phyloP scores from a whole-genome alignment of 2,888 invertebrate species.

The Andrena praecox region DNA sequence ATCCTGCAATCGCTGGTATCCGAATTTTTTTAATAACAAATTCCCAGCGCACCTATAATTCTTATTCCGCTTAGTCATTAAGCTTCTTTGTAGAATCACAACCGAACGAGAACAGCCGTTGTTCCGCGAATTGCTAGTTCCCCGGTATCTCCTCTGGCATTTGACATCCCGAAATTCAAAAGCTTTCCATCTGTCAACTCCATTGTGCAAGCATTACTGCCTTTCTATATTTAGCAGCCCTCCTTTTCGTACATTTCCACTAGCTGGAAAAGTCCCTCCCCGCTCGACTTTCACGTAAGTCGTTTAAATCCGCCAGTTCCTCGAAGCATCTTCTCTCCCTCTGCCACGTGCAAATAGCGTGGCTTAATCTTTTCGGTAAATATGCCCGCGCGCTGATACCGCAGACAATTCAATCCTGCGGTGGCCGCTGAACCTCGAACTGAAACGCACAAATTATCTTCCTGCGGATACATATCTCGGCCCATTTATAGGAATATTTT shows the following conservation, averaged over 20 bases:
- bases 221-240: conserved; percentile 9
- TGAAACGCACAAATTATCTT: neutral
- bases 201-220: neutral
- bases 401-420: neutral
- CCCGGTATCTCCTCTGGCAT: too few relatives aligned
- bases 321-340: neutral
- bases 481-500: too few relatives aligned
- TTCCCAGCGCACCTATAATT: too few relatives aligned
- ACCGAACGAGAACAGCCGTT: too few relatives aligned
- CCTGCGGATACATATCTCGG: too few relatives aligned
- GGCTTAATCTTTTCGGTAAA: conserved; percentile 23
- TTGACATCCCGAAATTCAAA: too few relatives aligned
- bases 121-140: too few relatives aligned
- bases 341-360: neutral
- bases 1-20: neutral
- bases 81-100: too few relatives aligned
- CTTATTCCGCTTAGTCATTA: too few relatives aligned
- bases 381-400: neutral
- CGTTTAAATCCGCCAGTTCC: neutral
- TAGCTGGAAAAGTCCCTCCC: neutral
- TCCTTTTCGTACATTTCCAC: neutral
- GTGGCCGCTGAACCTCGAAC: neutral
- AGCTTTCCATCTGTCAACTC: neutral
- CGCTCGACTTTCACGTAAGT: neutral
- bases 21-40: neutral